phyloP scores from a whole-genome alignment of 1,140 invertebrate genomes.

The Drosophila ironensis region DNA sequence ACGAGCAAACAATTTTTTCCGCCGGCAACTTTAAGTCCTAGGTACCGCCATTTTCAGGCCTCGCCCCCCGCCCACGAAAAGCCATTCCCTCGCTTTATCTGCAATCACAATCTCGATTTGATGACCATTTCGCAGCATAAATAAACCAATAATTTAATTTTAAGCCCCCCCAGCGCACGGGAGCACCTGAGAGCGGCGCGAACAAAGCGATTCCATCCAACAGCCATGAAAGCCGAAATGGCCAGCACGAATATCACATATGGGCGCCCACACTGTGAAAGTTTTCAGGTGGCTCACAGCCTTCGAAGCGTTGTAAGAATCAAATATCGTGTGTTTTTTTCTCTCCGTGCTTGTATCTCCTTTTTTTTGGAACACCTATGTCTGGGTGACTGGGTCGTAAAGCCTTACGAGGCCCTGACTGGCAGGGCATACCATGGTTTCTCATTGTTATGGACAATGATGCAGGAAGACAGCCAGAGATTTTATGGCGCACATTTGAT shows the following conservation, averaged over 20 bases:
- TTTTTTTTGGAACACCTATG: neutral
- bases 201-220: constrained; percentile 37
- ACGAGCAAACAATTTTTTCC: neutral
- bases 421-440: constrained; percentile 7
- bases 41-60: neutral
- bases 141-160: constrained; percentile 77
- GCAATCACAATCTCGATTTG: constrained; percentile 62
- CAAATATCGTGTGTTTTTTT: neutral
- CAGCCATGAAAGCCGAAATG: constrained; percentile 53
- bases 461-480: constrained; percentile 40
- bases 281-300: neutral
- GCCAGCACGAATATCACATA: constrained; percentile 16
- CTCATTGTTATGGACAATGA: constrained; percentile 73
- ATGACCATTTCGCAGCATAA: constrained; percentile 68
- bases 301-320: neutral
- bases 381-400: constrained; percentile 34
- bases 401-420: constrained; percentile 45
- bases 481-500: constrained; percentile 46
- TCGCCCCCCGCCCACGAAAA: neutral
- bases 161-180: constrained; percentile 46
- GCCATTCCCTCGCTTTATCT: constrained; percentile 29
- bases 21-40: neutral
- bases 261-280: constrained; percentile 8
- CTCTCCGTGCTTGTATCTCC: neutral
- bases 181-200: constrained; percentile 23